phyloP scores from a whole-genome alignment of 2,113 vertebrate genomes.

The Saguinus imperator region DNA sequence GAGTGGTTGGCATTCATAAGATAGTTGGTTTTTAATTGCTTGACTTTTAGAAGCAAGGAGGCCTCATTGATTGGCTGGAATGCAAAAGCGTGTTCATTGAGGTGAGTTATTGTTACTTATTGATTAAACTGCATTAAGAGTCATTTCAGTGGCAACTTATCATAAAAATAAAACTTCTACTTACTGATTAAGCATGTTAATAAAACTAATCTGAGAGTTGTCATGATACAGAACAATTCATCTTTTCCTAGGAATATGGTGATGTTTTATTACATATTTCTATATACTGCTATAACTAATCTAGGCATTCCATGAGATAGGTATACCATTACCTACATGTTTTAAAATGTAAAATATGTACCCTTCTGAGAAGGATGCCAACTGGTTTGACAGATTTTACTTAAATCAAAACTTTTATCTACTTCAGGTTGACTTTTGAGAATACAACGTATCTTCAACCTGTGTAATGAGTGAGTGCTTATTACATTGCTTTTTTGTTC shows the following conservation, averaged over 20 bases:
- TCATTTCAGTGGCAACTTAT: background rate
- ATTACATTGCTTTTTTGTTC: background rate
- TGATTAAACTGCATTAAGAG: constrained; percentile 44
- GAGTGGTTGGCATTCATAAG: background rate
- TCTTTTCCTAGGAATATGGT: background rate
- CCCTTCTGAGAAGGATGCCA: background rate
- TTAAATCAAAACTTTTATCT: background rate
- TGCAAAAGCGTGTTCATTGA: background rate
- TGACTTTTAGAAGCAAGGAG: constrained; percentile 16
- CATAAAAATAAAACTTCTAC: background rate
- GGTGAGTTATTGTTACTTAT: constrained; percentile 23
- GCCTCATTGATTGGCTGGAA: background rate
- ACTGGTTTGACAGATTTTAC: background rate
- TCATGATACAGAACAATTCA: background rate
- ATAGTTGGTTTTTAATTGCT: background rate
- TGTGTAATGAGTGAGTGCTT: background rate
- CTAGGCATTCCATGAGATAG: background rate
- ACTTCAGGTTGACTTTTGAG: background rate
- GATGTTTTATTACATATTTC: background rate
- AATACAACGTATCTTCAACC: background rate
- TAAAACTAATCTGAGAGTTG: background rate
- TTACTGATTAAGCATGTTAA: background rate
- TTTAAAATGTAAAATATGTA: background rate
- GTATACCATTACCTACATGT: background rate
- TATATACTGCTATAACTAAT: background rate